Evolutionary conservation across 2,797 vertebrate species (phyloP), one percentile per base, ranked within the genome.

Genomic region (Pseudopleuronectes americanus): DNA sequence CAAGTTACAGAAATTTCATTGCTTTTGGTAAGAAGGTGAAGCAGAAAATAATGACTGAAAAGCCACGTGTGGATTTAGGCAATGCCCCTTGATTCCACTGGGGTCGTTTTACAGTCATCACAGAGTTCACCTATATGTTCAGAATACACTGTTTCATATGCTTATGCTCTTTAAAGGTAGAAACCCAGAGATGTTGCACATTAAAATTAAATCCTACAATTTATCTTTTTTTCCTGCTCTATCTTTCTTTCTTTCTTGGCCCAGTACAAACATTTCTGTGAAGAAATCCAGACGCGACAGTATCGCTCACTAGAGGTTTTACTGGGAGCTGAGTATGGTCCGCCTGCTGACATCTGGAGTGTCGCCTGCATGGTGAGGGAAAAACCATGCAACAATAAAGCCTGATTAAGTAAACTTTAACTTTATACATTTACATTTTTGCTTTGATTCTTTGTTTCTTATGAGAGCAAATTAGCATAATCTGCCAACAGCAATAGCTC

Each of bases 321-420:
- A 26, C 90, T 97, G n/a, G 96, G 96, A 33, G 92, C 94, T 65
- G 94, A 95, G 55, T 97, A 96, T 0, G 81, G 95, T 41, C 94
- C 95, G 6, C 92, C 96, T 17, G 96, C 90, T 0, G 96, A 97
- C 83, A 95, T 97, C 87, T 97, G 96, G 96, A 97, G 96, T 49
- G 89, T 89, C 0, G 96, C 95, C 26, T 97, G 96, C 80, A 90
- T 97, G 96, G 96, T 97, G 90, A 89, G 85, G 51, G 55, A 28
- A 24, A 55, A 62, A 33, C 17, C 8, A 21, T 3, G 49, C 10
- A 17, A 6, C 38, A 41, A 41, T 41, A 13, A 41, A 41, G 38
- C 38, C 9, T 12, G 38, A 41, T 14, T 41, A 14, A 53, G 8
- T 33, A 54, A 26, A 53, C 4, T 33, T 2, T 36, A 36, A 12